A percentile compares a stretch with the other conserved stretches of the same genome.
These are phyloP conservation scores for Epinephelus awoara DNA, from an alignment of 2,797 vertebrate genomes.

Conservation along the genomic window DNA sequence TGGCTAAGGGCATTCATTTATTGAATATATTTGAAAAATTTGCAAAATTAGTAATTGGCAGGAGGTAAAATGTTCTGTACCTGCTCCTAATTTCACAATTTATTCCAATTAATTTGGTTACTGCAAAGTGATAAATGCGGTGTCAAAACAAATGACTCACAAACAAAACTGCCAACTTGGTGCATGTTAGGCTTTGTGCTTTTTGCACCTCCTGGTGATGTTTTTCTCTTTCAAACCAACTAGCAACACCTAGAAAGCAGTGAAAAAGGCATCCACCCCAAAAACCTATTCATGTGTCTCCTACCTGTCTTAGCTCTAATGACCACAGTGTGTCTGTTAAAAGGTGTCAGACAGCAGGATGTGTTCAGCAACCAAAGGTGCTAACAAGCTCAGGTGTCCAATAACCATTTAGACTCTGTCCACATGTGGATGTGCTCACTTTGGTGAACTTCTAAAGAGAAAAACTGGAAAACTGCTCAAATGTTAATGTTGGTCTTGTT, in stretches of 20 bases:
- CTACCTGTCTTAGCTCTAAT: constrained; percentile 10
- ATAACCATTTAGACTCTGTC: not conserved
- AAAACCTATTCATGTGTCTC: not conserved
- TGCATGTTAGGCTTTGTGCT: not conserved
- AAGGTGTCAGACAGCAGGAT: constrained; percentile 33
- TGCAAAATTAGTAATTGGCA: not conserved
- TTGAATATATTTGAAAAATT: not conserved
- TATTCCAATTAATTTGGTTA: constrained; percentile 13
- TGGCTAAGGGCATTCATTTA: not conserved
- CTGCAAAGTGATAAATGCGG: not conserved
- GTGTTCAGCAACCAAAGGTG: not conserved
- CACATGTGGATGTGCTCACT: not conserved
- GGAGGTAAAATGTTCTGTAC: too few species aligned
- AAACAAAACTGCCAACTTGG: not conserved
- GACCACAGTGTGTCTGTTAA: constrained; percentile 4
- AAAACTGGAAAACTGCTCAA: not conserved
- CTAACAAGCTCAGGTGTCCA: constrained; percentile 37
- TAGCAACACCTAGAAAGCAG: constrained; percentile 12
- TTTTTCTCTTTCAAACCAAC: not conserved
- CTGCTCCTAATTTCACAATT: not conserved
- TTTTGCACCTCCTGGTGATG: constrained; percentile 13
- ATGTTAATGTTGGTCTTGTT: not conserved
- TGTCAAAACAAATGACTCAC: constrained; percentile 19
- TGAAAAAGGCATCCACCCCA: not conserved
- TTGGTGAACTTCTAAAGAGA: not conserved